phyloP scores from a whole-genome alignment of 2,113 vertebrate species.

The Anoura caudifer region DNA sequence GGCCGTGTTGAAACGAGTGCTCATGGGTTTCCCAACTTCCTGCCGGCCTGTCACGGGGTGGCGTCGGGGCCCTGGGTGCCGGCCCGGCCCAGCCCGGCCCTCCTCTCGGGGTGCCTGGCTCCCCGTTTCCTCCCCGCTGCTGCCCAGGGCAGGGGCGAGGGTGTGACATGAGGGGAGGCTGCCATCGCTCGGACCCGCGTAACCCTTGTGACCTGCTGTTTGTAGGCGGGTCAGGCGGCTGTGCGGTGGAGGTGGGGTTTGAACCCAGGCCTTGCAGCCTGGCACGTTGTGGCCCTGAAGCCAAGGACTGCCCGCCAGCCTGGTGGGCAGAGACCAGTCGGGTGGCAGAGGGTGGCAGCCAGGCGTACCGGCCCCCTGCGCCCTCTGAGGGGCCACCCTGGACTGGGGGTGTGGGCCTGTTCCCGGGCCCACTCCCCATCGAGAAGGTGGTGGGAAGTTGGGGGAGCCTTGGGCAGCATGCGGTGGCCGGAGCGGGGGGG shows the following conservation, averaged over 20 bases:
- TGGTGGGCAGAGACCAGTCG: fast-evolving
- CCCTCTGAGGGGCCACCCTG: not conserved
- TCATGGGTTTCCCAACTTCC: constrained; percentile 61
- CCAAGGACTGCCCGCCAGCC: fast-evolving
- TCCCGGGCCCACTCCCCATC: fast-evolving
- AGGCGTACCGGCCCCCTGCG: not conserved
- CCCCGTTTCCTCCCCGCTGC: not conserved
- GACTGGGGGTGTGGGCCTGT: too few relatives aligned
- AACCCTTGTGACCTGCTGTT: not conserved
- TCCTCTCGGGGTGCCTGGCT: not conserved
- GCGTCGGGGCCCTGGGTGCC: not conserved
- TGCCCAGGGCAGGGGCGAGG: not conserved
- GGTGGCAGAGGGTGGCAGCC: not conserved
- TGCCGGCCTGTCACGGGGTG: constrained; percentile 45
- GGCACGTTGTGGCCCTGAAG: fast-evolving
- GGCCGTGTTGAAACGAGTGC: constrained; percentile 27
- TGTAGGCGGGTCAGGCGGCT: not conserved
- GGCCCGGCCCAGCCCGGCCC: not conserved
- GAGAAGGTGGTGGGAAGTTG: not conserved
- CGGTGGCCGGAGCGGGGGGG: not conserved
- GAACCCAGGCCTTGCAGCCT: not conserved
- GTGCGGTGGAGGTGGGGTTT: fast-evolving
- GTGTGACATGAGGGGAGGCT: not conserved
- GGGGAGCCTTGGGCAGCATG: not conserved
- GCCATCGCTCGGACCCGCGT: fast-evolving